These are phyloP conservation scores for Belonocnema kinseyi DNA, from an alignment of 1,140 invertebrate species.

Conservation along the genomic window DNA sequence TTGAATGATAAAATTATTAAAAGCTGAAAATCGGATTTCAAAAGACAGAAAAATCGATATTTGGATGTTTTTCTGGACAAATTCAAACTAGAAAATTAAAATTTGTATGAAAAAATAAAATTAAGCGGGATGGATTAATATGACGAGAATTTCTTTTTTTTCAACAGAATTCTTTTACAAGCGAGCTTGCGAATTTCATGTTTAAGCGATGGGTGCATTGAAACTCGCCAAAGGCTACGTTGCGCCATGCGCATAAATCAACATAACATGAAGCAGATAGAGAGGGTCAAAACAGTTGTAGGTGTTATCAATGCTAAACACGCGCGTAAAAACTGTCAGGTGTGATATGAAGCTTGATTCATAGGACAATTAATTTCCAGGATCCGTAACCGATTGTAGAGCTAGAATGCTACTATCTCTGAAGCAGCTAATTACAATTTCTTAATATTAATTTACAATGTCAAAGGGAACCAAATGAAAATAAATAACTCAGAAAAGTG, in stretches of 20 bases:
- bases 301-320: conserved; percentile 72
- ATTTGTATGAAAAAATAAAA: too few species aligned
- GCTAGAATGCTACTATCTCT: neutral
- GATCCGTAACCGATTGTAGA: conserved; percentile 18
- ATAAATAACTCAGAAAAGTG: too few species aligned
- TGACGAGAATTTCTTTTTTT: neutral
- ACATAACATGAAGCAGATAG: conserved; percentile 61
- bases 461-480: too few species aligned
- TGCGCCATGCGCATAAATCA: conserved; percentile 67
- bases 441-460: neutral
- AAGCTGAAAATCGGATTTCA: too few species aligned
- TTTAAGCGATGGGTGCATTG: conserved; percentile 33
- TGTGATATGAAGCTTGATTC: conserved; percentile 68
- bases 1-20: too few species aligned
- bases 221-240: conserved; percentile 49
- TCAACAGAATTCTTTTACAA: neutral
- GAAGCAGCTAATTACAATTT: conserved; percentile 1
- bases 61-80: too few species aligned
- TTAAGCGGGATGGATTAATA: too few species aligned
- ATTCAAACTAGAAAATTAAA: too few species aligned
- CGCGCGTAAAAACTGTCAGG: conserved; percentile 63
- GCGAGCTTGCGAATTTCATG: neutral
- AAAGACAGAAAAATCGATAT: too few species aligned
- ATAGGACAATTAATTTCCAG: conserved; percentile 69
- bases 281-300: conserved; percentile 32